Base-by-base conservation (phyloP, 2,888 invertebrate genomes). In the Cerceris ruficornis region DNA sequence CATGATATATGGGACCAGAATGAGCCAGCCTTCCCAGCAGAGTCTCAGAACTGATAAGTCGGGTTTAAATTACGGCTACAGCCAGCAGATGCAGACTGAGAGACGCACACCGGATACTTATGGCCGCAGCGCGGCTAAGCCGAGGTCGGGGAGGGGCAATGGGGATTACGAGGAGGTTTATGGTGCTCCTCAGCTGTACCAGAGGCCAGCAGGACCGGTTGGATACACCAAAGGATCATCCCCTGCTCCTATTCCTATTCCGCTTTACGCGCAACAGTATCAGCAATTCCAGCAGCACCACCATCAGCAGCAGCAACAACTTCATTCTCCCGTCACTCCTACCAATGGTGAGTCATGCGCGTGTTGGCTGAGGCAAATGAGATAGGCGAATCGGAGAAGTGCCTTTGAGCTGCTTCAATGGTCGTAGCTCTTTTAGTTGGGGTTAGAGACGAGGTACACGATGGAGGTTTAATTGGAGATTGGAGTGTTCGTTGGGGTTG, bases 31-130 rank as follows among this genome's bases (percentile, higher is more conserved):
- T 72, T 73, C 83, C 52, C 90, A 89, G 74, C 91, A 89, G 75
- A 88, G 87, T 41, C 72, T 91, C 14, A 86, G 92, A 59, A 90
- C 89, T 7, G 90, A 92, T 66, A 92, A 91, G 67, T 91, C 90
- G 59, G 93, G 91, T 42, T 76, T 90, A 77, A 92, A 87, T 87
- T 92, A 86, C 88, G 92, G 91, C 80, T 93, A 87, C 89, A 92
- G 70, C 83, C 90, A 89, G 28, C 28, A 28, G 43, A 62, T 9
- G 9, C 84, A 83, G 43, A 88, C 93, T 39, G 97, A 97, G 90
- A 94, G 97, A 83, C 94, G 97, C 82, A 97, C 97, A 0, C 97
- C 97, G 0, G 97, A 97, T 88, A 96, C 96, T 11, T 97, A 97
- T 88, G 96, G 97, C 0, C 87, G 89, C 11, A 90, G 88, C 50